phyloP scores from a whole-genome alignment of 2,113 vertebrate genomes.

The Catharus bicknelli region DNA sequence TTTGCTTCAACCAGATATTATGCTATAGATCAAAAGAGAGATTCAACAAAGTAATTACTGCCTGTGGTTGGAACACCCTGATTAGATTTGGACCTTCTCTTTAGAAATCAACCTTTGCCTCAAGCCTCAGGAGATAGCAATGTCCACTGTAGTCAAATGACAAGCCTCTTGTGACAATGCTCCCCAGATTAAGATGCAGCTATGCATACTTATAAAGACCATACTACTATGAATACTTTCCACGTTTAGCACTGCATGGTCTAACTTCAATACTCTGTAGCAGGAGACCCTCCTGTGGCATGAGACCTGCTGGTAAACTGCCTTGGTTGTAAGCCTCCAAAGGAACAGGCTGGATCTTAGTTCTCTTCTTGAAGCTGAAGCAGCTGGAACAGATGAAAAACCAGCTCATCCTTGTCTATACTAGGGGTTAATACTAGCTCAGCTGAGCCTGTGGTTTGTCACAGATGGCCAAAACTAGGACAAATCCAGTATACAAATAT shows the following conservation, averaged over 20 bases:
- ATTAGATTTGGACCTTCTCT: not conserved
- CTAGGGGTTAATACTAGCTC: not conserved
- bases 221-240: not conserved
- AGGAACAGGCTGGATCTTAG: not conserved
- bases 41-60: not conserved
- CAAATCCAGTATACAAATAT: not conserved
- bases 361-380: not conserved
- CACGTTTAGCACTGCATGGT: not conserved
- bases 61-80: not conserved
- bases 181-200: not conserved
- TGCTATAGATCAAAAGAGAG: not conserved
- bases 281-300: not conserved
- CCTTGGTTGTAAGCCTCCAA: not conserved
- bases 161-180: not conserved
- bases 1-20: not conserved
- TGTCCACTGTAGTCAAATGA: not conserved
- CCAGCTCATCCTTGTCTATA: not conserved
- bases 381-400: not conserved
- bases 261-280: not conserved
- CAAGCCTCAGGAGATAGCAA: not conserved
- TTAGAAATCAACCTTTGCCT: not conserved
- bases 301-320: not conserved
- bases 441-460: not conserved
- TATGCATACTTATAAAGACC: not conserved
- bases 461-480: not conserved